Base-by-base conservation (phyloP, 1,140 invertebrate species). In the Idris sp. region DNA sequence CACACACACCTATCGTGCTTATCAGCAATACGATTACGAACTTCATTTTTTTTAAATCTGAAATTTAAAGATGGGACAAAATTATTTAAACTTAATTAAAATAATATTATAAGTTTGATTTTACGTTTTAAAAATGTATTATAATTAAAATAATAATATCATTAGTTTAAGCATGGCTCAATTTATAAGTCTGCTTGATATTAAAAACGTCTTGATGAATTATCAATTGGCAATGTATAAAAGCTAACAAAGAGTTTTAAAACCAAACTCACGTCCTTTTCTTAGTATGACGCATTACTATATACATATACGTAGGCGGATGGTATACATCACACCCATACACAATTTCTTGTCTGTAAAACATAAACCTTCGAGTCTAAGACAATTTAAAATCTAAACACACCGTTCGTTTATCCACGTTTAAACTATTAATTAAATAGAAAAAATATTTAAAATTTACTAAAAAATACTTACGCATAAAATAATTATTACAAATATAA, bases 31-130 rank as follows among this genome's bases (percentile, higher is more conserved):
- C 13, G 10, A 14, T 35, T 11, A 69, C 33, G 16, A 51, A 36
- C 35, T 61, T 78, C 78, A 81, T 82, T 25, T 51, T 77, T 16
- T 15, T 6, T 26, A 43, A 9, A 14, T 14, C 46, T 53, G 46
- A 51, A 64, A 58, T 54, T 7, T 16, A 16, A n/a, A 26, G 2
- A 28, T 16, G n/a, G n/a, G n/a, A 35, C 26, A 25, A 13, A 22
- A 11, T 11, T 30, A 22, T 22, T 41, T 41, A 8, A 26, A 6
- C 19, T 18, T 18, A 38, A n/a, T 10, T 38, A 38, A 18, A 38
- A 22, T 22, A 22, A 22, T 4, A 2, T 22, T 22, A 22, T 22
- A 22, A 22, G 6, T 22, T 22, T 22, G 19, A n/a, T n/a, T n/a
- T n/a, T n/a, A n/a, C n/a, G n/a, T n/a, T n/a, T n/a, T n/a, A n/a